These are phyloP conservation scores for Rhynchomys soricoides DNA, from an alignment of 2,113 vertebrate genomes.

Conservation along the genomic window DNA sequence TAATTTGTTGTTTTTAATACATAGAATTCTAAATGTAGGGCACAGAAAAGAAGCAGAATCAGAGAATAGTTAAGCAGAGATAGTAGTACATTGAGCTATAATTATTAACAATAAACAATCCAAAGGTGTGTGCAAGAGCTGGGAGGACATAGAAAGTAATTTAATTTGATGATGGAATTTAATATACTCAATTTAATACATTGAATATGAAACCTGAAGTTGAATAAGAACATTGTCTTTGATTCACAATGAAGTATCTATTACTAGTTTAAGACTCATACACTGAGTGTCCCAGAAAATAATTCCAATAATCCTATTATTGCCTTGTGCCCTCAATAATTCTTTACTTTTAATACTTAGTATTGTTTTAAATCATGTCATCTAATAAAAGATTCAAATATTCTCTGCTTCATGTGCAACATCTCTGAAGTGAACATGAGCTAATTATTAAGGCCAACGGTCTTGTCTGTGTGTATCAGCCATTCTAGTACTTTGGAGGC, in stretches of 20 bases:
- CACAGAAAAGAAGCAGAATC: not conserved
- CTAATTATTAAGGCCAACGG: too few species aligned
- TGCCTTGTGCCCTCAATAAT: not conserved
- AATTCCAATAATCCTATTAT: not conserved
- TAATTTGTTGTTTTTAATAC: not conserved
- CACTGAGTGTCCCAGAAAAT: not conserved
- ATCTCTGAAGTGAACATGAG: constrained; percentile 7
- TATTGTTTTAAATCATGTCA: constrained; percentile 30
- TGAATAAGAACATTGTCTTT: not conserved
- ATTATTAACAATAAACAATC: constrained; percentile 1
- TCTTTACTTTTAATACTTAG: not conserved
- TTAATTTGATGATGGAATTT: not conserved
- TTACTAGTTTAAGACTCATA: not conserved
- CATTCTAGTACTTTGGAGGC: not conserved
- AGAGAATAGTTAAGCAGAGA: constrained; percentile 3
- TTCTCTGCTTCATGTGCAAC: not conserved
- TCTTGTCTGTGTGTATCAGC: not conserved
- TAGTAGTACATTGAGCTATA: not conserved
- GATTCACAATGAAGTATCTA: not conserved
- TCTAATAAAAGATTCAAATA: constrained; percentile 29
- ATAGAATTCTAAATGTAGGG: not conserved
- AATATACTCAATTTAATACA: not conserved
- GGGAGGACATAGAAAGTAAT: not conserved
- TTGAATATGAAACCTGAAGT: not conserved
- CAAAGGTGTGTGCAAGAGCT: not conserved